Evolutionary conservation across 2,113 vertebrate species (phyloP).

Genomic region (Cephalopterus ornatus): DNA sequence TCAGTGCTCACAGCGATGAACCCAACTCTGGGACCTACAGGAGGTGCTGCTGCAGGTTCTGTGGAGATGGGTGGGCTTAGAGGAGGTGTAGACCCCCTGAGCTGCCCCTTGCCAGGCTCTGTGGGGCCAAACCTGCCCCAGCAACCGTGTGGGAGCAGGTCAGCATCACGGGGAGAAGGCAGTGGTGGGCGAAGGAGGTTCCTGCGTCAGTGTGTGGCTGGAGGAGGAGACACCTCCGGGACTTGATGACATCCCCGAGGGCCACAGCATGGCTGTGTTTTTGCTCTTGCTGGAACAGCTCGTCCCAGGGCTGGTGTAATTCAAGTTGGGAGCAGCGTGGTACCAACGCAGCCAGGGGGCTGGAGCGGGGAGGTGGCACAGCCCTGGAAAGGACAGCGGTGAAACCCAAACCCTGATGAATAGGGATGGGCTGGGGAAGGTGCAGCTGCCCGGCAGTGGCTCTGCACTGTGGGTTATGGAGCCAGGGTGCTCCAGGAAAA

Average conservation of each 20-base stretch:
- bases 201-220: not conserved
- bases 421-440: not conserved
- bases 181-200: not conserved
- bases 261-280: not conserved
- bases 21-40: not conserved
- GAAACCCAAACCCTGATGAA: slow-evolving; percentile 1
- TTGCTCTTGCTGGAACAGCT: not conserved
- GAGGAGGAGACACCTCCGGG: not conserved
- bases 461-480: not conserved
- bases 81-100: not conserved
- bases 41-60: not conserved
- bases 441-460: not conserved
- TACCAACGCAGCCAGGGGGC: not conserved
- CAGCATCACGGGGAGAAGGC: not conserved
- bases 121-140: not conserved
- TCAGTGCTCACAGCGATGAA: not conserved
- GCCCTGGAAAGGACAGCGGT: not conserved
- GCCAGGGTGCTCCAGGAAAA: not conserved
- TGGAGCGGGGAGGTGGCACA: not conserved
- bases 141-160: fast-evolving
- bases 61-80: not conserved
- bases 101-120: not conserved
- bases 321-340: not conserved
- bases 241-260: not conserved
- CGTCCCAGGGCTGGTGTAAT: not conserved